A percentile compares a stretch with the other conserved stretches of the same genome.
Conservation (phyloP, 2,113 vertebrate genomes). For the Nannobrachium achirus region DNA sequence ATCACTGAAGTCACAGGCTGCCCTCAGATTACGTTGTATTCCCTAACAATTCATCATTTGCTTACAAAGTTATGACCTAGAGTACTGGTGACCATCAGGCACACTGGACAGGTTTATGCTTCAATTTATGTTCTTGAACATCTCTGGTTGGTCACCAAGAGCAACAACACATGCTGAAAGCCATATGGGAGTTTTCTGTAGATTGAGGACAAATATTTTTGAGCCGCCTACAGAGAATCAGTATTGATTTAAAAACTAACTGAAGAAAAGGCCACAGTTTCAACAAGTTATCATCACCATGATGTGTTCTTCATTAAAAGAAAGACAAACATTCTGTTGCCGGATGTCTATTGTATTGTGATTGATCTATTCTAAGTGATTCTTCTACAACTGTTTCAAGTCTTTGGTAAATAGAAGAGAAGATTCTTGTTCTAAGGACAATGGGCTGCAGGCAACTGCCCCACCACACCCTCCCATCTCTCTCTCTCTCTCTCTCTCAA, state of each 20-base stretch:
- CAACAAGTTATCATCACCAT: constrained; percentile 40
- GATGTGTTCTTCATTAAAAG: constrained; percentile 38
- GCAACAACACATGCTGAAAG: constrained; percentile 34
- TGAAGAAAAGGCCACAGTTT: constrained; percentile 47
- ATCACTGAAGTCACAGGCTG: constrained; percentile 54
- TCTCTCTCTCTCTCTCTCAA: constrained; percentile 4
- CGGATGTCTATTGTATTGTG: constrained; percentile 18
- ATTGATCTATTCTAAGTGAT: constrained; percentile 2
- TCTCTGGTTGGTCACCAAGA: constrained; percentile 23
- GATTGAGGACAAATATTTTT: constrained; percentile 56
- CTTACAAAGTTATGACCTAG: neutral
- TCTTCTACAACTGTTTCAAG: constrained; percentile 35
- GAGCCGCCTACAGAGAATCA: constrained; percentile 25
- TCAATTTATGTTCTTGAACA: constrained; percentile 11
- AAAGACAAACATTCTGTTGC: constrained; percentile 48
- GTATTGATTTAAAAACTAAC: constrained; percentile 36
- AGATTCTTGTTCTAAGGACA: constrained; percentile 25
- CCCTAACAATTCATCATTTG: constrained; percentile 51
- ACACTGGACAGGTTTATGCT: constrained; percentile 39
- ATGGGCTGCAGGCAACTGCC: constrained; percentile 12
- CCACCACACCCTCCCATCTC: constrained; percentile 8
- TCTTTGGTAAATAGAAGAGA: constrained; percentile 36
- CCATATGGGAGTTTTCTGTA: constrained; percentile 27
- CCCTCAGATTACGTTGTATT: constrained; percentile 42
- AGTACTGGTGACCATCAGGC: constrained; percentile 30